phyloP scores from a whole-genome alignment of 2,888 invertebrate genomes.

The Sarcophaga carnaria region DNA sequence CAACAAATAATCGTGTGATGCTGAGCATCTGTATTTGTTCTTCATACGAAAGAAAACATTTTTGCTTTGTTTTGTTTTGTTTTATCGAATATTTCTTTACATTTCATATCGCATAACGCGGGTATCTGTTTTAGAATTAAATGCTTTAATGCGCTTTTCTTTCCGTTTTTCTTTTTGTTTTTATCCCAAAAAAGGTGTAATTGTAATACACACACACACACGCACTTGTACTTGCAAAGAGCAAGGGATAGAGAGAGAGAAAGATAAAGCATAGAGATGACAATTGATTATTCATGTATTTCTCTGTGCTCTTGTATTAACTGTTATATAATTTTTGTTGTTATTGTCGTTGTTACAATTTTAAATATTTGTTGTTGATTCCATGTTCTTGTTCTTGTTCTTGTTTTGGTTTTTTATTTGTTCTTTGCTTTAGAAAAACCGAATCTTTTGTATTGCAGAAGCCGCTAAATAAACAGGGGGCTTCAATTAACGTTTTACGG shows the following conservation, averaged over 20 bases:
- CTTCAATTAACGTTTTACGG: neutral
- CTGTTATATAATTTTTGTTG: neutral
- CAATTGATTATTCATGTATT: constrained; percentile 26
- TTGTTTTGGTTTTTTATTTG: neutral
- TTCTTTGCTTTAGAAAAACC: neutral
- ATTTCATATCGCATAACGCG: neutral
- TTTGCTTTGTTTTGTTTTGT: neutral
- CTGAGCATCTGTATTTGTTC: constrained; percentile 38
- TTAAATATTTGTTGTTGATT: constrained; percentile 24
- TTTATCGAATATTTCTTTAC: neutral
- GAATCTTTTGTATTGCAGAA: constrained; percentile 4
- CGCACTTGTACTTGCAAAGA: too few species aligned
- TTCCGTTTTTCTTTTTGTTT: neutral
- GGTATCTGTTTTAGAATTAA: too few species aligned
- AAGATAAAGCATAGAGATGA: neutral
- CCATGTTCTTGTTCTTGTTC: neutral
- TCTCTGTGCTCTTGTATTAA: neutral
- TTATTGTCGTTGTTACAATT: constrained; percentile 24
- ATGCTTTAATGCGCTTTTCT: neutral
- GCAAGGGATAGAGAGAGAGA: neutral
- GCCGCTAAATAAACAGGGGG: constrained; percentile 38
- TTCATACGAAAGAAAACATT: constrained; percentile 1
- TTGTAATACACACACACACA: neutral
- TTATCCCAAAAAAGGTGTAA: constrained; percentile 49
- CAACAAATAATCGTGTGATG: neutral